Percentiles rank a stretch among this genome's conserved stretches.
Conservation (phyloP, 2,888 invertebrate species). For the Dexiosoma caninum region DNA sequence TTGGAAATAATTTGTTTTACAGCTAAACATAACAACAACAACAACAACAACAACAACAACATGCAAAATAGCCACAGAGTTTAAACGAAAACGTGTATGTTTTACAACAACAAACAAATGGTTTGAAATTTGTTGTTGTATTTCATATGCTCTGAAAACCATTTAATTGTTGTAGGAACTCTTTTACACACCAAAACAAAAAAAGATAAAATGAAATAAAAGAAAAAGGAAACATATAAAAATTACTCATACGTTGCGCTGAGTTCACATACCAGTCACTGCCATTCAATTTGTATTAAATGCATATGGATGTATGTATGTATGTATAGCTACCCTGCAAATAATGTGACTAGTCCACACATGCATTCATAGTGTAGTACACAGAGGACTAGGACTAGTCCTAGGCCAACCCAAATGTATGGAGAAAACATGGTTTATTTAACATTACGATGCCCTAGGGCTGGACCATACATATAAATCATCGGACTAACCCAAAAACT, state of each 20-base stretch:
- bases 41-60: too few relatives aligned
- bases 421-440: too few relatives aligned
- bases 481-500: too few relatives aligned
- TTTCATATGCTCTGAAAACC: slow-evolving; percentile 4
- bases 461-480: too few relatives aligned
- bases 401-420: too few relatives aligned
- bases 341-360: neutral
- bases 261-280: slow-evolving; percentile 13
- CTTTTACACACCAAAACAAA: slow-evolving; percentile 3
- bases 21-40: too few relatives aligned
- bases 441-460: too few relatives aligned
- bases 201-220: neutral
- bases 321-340: too few relatives aligned
- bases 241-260: slow-evolving; percentile 40
- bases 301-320: too few relatives aligned
- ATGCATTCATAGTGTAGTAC: too few relatives aligned
- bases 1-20: slow-evolving; percentile 41
- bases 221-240: neutral
- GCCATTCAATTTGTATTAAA: too few relatives aligned
- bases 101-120: neutral
- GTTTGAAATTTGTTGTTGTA: neutral
- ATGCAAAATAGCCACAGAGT: slow-evolving; percentile 20
- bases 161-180: slow-evolving; percentile 40
- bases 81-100: slow-evolving; percentile 25
- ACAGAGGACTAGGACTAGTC: too few relatives aligned